A percentile compares a stretch with the other conserved stretches of the same genome.
phyloP scores from a whole-genome alignment of 2,113 vertebrate genomes.

The Uropsilus gracilis region DNA sequence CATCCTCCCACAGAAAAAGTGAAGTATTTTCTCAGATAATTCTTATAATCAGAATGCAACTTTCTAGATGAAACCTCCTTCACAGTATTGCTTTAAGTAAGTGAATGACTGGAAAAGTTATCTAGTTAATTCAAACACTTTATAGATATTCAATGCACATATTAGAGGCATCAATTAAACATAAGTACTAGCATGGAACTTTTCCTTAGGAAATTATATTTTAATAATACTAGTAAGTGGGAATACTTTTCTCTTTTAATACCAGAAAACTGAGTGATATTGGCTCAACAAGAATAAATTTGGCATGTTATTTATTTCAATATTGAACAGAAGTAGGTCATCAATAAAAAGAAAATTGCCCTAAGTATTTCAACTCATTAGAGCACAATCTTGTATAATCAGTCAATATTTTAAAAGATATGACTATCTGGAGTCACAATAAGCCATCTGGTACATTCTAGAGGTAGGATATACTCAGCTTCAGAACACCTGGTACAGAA shows the following conservation, averaged over 20 bases:
- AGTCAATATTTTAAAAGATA: slow-evolving; percentile 30
- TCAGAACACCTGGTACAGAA: slow-evolving; percentile 16
- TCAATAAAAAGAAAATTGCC: not conserved
- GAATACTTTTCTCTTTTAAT: not conserved
- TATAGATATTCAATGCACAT: not conserved
- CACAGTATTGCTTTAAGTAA: slow-evolving; percentile 9
- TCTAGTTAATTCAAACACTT: not conserved
- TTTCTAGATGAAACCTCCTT: slow-evolving; percentile 27
- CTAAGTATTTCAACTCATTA: slow-evolving; percentile 5
- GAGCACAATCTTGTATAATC: not conserved
- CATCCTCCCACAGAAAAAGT: not conserved
- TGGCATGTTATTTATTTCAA: not conserved
- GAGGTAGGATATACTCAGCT: not conserved
- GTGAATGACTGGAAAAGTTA: not conserved
- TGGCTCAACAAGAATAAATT: not conserved
- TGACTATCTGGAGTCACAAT: not conserved
- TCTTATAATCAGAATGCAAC: slow-evolving; percentile 52
- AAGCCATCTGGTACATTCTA: slow-evolving; percentile 44
- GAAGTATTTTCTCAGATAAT: slow-evolving; percentile 50
- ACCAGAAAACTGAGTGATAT: not conserved
- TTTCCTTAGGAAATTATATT: not conserved
- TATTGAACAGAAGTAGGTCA: not conserved
- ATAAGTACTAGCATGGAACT: not conserved
- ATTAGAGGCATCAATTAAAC: slow-evolving; percentile 38
- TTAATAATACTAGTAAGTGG: not conserved